Evolutionary conservation across 2,797 vertebrate species (phyloP).

Genomic region (Zonotrichia albicollis): DNA sequence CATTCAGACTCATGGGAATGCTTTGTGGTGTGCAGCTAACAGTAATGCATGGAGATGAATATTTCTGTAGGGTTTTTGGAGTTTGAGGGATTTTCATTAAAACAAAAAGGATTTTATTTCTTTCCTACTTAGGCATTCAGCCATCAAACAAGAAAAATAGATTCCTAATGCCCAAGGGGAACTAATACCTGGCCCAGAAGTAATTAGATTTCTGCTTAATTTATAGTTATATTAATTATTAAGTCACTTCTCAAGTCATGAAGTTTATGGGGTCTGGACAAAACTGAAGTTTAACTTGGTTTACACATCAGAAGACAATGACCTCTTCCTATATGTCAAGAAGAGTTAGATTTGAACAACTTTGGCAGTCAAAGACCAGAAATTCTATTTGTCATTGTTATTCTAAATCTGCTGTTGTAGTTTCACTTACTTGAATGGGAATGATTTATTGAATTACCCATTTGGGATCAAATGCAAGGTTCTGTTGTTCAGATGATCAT

Average conservation of each 20-base stretch:
- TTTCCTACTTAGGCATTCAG: neutral
- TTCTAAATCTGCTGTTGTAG: neutral
- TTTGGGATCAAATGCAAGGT: neutral
- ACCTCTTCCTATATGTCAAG: neutral
- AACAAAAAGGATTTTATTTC: neutral
- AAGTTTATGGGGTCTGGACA: neutral
- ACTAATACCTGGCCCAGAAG: neutral
- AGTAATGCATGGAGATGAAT: neutral
- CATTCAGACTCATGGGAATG: neutral
- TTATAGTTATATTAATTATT: neutral
- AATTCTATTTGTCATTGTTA: neutral
- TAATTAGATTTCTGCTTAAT: neutral
- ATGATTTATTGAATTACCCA: neutral
- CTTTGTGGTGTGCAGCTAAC: neutral
- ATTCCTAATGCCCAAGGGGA: neutral
- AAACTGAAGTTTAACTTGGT: neutral
- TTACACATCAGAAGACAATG: neutral
- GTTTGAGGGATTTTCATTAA: neutral
- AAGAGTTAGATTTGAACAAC: neutral
- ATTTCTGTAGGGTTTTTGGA: neutral
- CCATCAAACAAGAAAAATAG: neutral
- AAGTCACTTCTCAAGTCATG: neutral
- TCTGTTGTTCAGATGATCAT: neutral
- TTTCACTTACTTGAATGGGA: neutral
- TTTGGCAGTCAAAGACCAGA: neutral